Conservation (phyloP, 2,113 vertebrate species). For the Gambusia affinis region DNA sequence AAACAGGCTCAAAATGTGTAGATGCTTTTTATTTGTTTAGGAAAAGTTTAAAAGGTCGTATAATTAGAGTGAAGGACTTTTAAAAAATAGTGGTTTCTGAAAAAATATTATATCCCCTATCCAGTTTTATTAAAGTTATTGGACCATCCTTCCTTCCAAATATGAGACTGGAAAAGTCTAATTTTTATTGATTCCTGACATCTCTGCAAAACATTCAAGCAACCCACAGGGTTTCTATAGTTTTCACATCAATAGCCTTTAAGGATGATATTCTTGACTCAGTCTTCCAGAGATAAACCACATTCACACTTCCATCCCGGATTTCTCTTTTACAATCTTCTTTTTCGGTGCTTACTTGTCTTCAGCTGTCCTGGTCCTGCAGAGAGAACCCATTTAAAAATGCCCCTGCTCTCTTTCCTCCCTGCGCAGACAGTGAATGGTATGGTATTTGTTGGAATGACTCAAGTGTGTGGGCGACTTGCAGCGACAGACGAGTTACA, state of each 20-base stretch:
- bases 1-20: not conserved
- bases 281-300: slow-evolving; percentile 40
- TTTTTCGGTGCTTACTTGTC: slow-evolving; percentile 11
- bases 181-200: no score
- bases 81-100: not conserved
- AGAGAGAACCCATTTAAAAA: slow-evolving; percentile 30
- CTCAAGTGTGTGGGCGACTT: slow-evolving; percentile 46
- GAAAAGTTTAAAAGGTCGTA: not conserved
- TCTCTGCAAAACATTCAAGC: no score
- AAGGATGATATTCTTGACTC: slow-evolving; percentile 35
- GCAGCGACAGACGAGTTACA: slow-evolving; percentile 39
- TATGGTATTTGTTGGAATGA: slow-evolving; percentile 63
- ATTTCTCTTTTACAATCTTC: slow-evolving; percentile 16
- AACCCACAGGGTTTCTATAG: no score
- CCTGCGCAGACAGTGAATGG: slow-evolving; percentile 33
- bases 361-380: slow-evolving; percentile 18
- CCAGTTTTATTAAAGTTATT: no score
- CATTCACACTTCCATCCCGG: not conserved
- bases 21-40: not conserved
- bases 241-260: not conserved
- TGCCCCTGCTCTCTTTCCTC: slow-evolving; percentile 11
- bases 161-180: not conserved
- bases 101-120: not conserved
- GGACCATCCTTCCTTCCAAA: not conserved
- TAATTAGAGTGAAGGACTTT: not conserved